phyloP scores from a whole-genome alignment of 2,797 vertebrate genomes.

The Sebastolobus altivelis region DNA sequence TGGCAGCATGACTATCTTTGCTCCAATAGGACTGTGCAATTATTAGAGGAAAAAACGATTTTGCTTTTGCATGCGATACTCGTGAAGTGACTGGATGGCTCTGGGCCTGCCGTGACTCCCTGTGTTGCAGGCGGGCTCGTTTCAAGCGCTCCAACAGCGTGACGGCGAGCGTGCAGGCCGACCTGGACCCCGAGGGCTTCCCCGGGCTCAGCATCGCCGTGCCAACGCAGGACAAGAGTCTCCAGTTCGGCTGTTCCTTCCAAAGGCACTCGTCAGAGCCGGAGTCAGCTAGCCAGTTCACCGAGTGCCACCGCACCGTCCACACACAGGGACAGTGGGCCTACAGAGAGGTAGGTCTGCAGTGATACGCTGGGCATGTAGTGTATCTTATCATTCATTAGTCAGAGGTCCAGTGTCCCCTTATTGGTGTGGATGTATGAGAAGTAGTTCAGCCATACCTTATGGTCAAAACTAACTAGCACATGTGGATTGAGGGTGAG shows the following conservation, averaged over 20 bases:
- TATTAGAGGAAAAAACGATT: background rate
- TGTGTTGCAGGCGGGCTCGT: slow-evolving; percentile 89
- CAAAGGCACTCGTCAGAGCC: slow-evolving; percentile 97
- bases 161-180: slow-evolving; percentile 97
- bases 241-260: slow-evolving; percentile 97
- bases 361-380: too few species aligned
- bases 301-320: slow-evolving; percentile 97
- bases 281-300: slow-evolving; percentile 92
- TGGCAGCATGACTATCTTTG: slow-evolving; percentile 21
- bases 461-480: background rate
- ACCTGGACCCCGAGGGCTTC: slow-evolving; percentile 96
- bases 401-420: background rate
- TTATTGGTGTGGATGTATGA: background rate
- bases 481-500: background rate
- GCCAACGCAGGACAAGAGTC: slow-evolving; percentile 95
- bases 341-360: slow-evolving; percentile 88
- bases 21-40: slow-evolving; percentile 19
- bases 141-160: slow-evolving; percentile 99
- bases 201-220: slow-evolving; percentile 87
- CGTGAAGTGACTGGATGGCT: slow-evolving; percentile 34
- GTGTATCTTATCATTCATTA: background rate
- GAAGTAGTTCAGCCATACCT: background rate
- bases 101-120: slow-evolving; percentile 32
- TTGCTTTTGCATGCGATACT: slow-evolving; percentile 23
- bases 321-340: slow-evolving; percentile 99